Evolutionary conservation across 2,888 invertebrate species (phyloP), one percentile per base, ranked within the genome.

Genomic region (Carcina quercana): DNA sequence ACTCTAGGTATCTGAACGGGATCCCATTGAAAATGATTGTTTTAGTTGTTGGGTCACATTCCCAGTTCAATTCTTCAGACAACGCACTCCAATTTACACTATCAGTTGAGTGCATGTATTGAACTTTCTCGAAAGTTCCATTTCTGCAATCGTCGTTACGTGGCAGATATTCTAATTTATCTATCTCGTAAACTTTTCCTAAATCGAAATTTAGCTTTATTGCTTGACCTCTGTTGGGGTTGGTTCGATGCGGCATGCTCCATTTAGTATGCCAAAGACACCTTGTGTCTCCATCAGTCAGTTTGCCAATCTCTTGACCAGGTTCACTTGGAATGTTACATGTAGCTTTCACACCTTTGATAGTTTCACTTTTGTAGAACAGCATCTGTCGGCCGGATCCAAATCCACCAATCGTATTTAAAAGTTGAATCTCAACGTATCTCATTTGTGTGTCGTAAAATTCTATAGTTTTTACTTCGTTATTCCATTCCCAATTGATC

Each of bases 91-190:
- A n/a, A n/a, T n/a, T n/a, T n/a, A n/a, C n/a, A 6, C 57, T 61
- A 30, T 78, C 62, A 1, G 32, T 27, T 1, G 75, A 76, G 37
- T 46, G 44, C 31, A 53, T 59, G 37, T 72, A 74, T 40, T 67
- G 55, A 1, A 74, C 22, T 34, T 58, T 46, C 12, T 69, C 35
- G 26, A 80, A 54, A 3, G 71, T 78, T 1, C 79, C 78, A 38
- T 74, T 75, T 2, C 0, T n/a, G n/a, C 73, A 71, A 2, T 62
- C 73, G 31, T 75, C 70, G 7, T 54, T 48, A 2, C 74, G 58
- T 1, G 76, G 78, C 8, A 50, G 43, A 40, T 80, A 80, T 38
- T 67, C 70, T 3, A 75, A 45, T 49, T 56, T 68, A 3, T 65
- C 60, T 20, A 80, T 25, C 15, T 48, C 37, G 15, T 50, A 47